Evolutionary conservation across 2,113 vertebrate species (phyloP), one percentile per base, ranked within the genome.

Genomic region (Eurystomus gularis): DNA sequence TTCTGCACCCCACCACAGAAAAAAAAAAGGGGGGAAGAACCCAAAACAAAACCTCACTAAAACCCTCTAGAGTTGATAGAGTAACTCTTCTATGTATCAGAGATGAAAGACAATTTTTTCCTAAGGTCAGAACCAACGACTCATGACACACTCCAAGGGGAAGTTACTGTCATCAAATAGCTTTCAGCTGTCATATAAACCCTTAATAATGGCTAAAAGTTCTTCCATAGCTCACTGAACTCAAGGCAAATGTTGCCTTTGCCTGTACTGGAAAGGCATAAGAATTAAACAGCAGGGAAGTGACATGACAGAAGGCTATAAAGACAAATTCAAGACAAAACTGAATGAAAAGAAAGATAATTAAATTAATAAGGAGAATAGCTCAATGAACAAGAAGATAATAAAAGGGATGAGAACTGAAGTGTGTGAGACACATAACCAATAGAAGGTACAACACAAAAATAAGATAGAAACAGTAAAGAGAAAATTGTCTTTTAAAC

Each of bases 301-400:
- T 86, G 73, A 54, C 77, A 87, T 79, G 72, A 68, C 19, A 76
- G 61, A 90, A 64, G 42, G 46, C 28, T 72, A 40, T 52, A 89
- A 79, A 76, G 69, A 73, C 8, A 69, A 86, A 68, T 75, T 54
- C 73, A 89, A 93, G 65, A 69, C 72, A 89, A 91, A 95, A 91
- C 11, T 61, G 15, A 71, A 81, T 84, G 33, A 92, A 94, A 81
- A 35, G 26, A 93, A 95, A 90, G 86, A 72, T 92, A 93, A 96
- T 91, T 95, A 82, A 88, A 96, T 77, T 97, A 96, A 94, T 94
- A 89, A 75, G 40, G 42, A 88, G 39, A 91, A 86, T 86, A 93
- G 55, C 31, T 92, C 54, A 94, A 35, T 88, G 81, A 86, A 81
- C 29, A 91, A 77, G 58, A 86, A 93, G 49, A 54, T 95, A 95